Base-by-base conservation (phyloP, 1,140 invertebrate genomes). In the Pseudomyrmex pallidus region DNA sequence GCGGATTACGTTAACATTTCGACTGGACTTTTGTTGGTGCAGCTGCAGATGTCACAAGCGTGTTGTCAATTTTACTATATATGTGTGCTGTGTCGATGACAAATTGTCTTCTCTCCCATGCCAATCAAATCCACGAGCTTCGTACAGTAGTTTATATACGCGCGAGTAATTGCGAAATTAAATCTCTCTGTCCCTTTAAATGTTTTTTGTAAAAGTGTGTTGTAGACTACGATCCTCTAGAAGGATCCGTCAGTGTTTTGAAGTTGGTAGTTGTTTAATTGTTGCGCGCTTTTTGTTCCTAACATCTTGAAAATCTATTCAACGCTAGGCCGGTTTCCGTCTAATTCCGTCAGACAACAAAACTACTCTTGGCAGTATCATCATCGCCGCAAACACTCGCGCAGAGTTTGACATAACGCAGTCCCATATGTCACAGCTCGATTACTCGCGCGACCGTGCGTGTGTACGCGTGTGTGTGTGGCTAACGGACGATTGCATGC, bases 401-500 rank as follows among this genome's bases (percentile, higher is more conserved):
- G 35, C 35, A 7, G 35, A 35, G 35, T 44, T 35, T 44, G 13
- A 68, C 35, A 15, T 77, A 74, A 74, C 46, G 10, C 35, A 13
- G 48, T 63, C 25, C 57, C 46, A 2, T 44, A 5, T 66, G 3
- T 25, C 57, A 44, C 56, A 46, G 83, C 52, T 67, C 25, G 61
- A 50, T 68, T 68, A 56, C 52, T 15, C 50, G 84, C 50, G 84
- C 15, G 56, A 13, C 70, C 35, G 76, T 80, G 35, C 35, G 35
- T 35, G 35, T 35, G 0, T 0, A 5, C 35, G 35, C 35, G 56
- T 48, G 64, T 44, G 76, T 17, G 74, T 66, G 52, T 85, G 48
- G 76, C 83, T 88, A 85, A 88, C 86, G 52, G 82, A 84, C 85
- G 67, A 86, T 89, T 89, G 89, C 89, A 90, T 90, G 89, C 88